Conservation (phyloP, 2,888 invertebrate species). For the Selenia dentaria region DNA sequence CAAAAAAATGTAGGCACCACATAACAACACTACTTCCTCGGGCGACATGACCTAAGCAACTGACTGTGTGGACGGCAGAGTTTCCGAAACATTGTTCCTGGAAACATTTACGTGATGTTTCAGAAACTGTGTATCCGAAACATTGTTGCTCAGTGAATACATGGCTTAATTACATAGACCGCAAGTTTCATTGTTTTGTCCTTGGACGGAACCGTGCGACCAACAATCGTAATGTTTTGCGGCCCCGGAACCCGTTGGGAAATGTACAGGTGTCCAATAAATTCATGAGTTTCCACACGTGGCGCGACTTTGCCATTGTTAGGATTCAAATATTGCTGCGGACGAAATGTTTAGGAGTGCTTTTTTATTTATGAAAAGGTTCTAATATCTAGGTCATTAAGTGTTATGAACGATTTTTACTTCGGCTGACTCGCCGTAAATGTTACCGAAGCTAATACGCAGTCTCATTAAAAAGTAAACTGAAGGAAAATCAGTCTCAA, state of each 20-base stretch:
- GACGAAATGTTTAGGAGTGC: not conserved
- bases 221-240: conserved; percentile 9
- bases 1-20: not conserved
- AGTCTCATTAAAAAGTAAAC: too few relatives aligned
- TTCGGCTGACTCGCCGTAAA: too few relatives aligned
- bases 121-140: not conserved
- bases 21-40: not conserved
- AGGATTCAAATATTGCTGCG: not conserved
- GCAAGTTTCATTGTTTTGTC: not conserved
- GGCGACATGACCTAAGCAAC: not conserved
- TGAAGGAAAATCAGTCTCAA: too few relatives aligned
- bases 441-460: too few relatives aligned
- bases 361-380: conserved; percentile 2
- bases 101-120: not conserved
- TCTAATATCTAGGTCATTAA: too few relatives aligned
- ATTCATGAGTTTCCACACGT: conserved; percentile 19
- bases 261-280: conserved; percentile 26
- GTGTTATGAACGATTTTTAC: too few relatives aligned
- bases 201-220: conserved; percentile 1
- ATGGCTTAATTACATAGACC: too few relatives aligned
- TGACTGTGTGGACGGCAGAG: not conserved
- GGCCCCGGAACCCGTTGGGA: conserved; percentile 20
- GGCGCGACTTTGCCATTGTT: conserved; percentile 4
- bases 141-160: not conserved
- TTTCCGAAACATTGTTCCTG: not conserved